Percentiles rank a stretch among this genome's conserved stretches.
Evolutionary conservation across 2,113 vertebrate genomes (phyloP).

Genomic region (Neogale vison): DNA sequence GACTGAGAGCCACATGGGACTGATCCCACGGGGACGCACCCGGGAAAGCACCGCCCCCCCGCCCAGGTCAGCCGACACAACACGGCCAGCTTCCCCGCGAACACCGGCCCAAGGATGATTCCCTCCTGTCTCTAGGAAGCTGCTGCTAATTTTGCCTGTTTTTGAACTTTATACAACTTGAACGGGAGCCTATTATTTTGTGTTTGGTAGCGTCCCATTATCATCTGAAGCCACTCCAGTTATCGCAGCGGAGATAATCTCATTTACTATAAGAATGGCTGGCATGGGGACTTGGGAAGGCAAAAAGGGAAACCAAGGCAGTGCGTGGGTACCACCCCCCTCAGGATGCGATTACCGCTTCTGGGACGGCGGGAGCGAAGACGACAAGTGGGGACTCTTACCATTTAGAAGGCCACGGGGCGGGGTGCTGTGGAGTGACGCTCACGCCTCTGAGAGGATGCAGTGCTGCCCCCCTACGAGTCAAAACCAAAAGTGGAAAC

Average conservation of each 20-base stretch:
- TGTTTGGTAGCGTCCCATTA: not conserved
- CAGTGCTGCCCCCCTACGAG: not conserved
- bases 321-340: not conserved
- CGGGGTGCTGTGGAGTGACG: not conserved
- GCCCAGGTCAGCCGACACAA: not conserved
- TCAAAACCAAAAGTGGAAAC: not conserved
- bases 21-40: not conserved
- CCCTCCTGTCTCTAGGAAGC: not conserved
- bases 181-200: not conserved
- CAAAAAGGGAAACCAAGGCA: not conserved
- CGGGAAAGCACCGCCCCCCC: not conserved
- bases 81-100: not conserved
- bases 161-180: not conserved
- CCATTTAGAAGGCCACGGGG: not conserved
- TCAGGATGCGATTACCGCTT: not conserved
- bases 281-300: not conserved
- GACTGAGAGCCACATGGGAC: not conserved
- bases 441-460: not conserved
- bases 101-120: not conserved
- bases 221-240: not conserved
- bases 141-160: not conserved
- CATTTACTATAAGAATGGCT: not conserved
- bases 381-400: not conserved
- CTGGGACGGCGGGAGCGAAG: not conserved
- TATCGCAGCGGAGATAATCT: not conserved